Base-by-base conservation (phyloP, 1,140 invertebrate genomes). In the Leptinotarsa undecemlineata region DNA sequence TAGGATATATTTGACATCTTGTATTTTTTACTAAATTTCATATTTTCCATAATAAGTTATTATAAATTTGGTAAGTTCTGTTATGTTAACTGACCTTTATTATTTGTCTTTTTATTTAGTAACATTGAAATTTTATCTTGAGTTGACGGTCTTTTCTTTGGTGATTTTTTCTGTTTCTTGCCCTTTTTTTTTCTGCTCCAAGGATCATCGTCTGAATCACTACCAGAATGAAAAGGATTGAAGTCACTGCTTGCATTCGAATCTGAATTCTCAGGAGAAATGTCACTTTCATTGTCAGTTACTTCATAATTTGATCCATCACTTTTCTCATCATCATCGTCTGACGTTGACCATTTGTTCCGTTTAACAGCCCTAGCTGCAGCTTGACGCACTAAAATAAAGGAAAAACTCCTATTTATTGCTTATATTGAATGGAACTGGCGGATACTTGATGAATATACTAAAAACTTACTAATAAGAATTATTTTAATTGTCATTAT, bases 221-320 rank as follows among this genome's bases (percentile, higher is more conserved):
- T 94, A 73, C 92, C 92, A 72, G 91, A 92, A 83, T 89, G 88
- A 85, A 97, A 97, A 19, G 95, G 95, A 89, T 97, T 97, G 82
- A 94, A 95, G 86, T 97, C 94, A 75, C 92, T 94, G 78, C 90
- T 90, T 68, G 86, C 83, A 78, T 92, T 90, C 71, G 91, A 91
- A 79, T 93, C 91, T 71, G 92, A 91, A 78, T 89, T 89, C 26
- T 88, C 86, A 72, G 88, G 88, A 33, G 73, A 89, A 87, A 90
- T 89, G 61, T 90, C 89, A 62, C 88, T 90, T 74, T 90, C 90
- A 26, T 82, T 82, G 61, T 85, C 84, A 19, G 87, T 88, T 76
- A 91, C 83, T 81, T 91, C 90, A 76, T 89, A 91, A 75, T 92
- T 90, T 0, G 90, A 90, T 23, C 86, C 88, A 1, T 88, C 88